Evolutionary conservation across 2,113 vertebrate genomes (phyloP), one percentile per base, ranked within the genome.

Genomic region (Corvus hawaiiensis): DNA sequence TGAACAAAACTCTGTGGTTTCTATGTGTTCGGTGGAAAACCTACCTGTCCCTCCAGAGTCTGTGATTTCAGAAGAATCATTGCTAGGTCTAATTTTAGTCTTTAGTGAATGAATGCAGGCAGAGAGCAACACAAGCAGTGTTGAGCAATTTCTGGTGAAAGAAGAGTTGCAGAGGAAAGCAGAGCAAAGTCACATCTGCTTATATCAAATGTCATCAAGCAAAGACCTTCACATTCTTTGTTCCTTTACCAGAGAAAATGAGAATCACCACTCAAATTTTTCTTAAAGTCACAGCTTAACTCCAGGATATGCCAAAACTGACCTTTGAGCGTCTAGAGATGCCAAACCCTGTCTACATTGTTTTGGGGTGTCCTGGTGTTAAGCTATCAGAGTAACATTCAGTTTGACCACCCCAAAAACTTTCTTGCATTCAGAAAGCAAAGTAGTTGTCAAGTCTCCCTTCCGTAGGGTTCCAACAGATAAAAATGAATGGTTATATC

Each of bases 401-500:
- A 46, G 7, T 71, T 56, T 72, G 84, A 93, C 62, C 41, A 89
- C 56, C 69, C 61, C 85, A 76, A 28, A 90, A 17, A 39, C 21
- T 75, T 86, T 18, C 52, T 75, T 83, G 43, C 22, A 44, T 84
- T 92, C 44, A 55, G 56, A 84, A 87, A 86, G 75, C 13, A 59
- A 79, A 90, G 51, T 32, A 77, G n/a, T 87, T 90, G 72, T 89
- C 56, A 71, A 62, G 21, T 66, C 15, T 78, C 48, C 24, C 46
- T 61, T 84, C 62, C 83, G 37, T 84, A 84, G 39, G 11, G 20
- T 87, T 94, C 80, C 52, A 79, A 64, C 46, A 79, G 68, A 62
- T 82, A 80, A 94, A 94, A 96, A 93, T 51, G 32, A 93, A 86
- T 69, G 43, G 80, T 93, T 85, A 41, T 79, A 92, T 90, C 84